A percentile compares a stretch with the other conserved stretches of the same genome.
These are phyloP conservation scores for Drosophila ananassae DNA, from an alignment of 1,140 invertebrate species.

Conservation along the genomic window DNA sequence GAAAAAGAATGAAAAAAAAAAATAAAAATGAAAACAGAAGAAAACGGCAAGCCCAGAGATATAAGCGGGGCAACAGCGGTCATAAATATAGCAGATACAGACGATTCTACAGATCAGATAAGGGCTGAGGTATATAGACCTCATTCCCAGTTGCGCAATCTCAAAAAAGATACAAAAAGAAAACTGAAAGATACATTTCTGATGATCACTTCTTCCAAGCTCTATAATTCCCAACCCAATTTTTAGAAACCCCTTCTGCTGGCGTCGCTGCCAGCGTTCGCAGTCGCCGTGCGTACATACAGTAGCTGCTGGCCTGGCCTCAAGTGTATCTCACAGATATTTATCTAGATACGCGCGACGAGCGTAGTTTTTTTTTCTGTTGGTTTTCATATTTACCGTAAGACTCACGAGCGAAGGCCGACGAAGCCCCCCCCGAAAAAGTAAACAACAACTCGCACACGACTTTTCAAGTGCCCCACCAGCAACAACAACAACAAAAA, in stretches of 20 bases:
- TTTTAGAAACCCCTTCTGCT: constrained; percentile 3
- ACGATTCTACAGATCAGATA: not conserved
- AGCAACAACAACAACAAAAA: constrained; percentile 18
- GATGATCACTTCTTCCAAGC: too few species aligned
- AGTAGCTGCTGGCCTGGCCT: constrained; percentile 67
- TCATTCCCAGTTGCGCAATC: not conserved
- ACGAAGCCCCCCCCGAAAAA: constrained; percentile 34
- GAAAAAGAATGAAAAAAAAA: constrained; percentile 18
- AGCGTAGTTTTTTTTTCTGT: constrained; percentile 36
- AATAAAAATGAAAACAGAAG: not conserved
- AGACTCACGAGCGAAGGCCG: constrained; percentile 50
- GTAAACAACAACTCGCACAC: constrained; percentile 47
- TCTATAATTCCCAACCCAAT: not conserved
- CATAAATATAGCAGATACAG: not conserved
- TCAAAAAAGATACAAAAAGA: not conserved
- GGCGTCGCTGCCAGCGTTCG: constrained; percentile 13
- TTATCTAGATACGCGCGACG: constrained; percentile 76
- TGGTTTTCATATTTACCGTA: constrained; percentile 56
- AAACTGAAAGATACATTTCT: not conserved
- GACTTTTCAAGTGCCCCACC: constrained; percentile 49
- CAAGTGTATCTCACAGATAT: constrained; percentile 78
- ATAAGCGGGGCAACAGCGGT: constrained; percentile 10
- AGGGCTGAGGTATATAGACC: not conserved
- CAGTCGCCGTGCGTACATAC: constrained; percentile 61
- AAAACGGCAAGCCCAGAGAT: not conserved